A percentile compares a stretch with the other conserved stretches of the same genome.
Evolutionary conservation across 53 echinoderm and acorn worm genomes (phyloP).

Genomic region (Luidia sarsii): DNA sequence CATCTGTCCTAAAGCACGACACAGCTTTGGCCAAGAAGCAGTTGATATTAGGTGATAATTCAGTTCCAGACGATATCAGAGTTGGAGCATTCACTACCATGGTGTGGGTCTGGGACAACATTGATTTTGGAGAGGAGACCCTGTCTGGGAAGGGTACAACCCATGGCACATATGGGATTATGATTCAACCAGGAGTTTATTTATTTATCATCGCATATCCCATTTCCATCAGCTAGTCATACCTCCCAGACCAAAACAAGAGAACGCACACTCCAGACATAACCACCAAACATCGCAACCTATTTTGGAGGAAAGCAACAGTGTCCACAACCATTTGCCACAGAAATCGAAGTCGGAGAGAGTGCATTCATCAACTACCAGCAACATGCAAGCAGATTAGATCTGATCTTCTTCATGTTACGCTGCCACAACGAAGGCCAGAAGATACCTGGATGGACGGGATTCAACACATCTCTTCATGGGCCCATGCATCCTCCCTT

Average conservation of each 20-base stretch:
- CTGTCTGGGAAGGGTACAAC: conserved; percentile 68
- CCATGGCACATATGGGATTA: conserved; percentile 68
- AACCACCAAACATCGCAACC: neutral
- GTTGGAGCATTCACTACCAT: conserved; percentile 35
- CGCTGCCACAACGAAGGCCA: neutral
- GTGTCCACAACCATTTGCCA: conserved; percentile 36
- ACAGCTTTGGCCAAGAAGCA: conserved; percentile 69
- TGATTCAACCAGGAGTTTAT: conserved; percentile 12
- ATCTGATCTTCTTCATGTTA: conserved; percentile 12
- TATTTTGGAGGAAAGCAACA: conserved; percentile 62
- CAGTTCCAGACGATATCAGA: conserved; percentile 48
- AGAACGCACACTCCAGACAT: no score
- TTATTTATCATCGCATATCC: neutral
- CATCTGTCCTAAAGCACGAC: conserved; percentile 64
- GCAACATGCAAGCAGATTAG: neutral
- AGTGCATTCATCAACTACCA: neutral
- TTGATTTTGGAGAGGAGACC: conserved; percentile 74
- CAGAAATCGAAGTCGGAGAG: conserved; percentile 31
- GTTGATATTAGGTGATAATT: conserved; percentile 33
- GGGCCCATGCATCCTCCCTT: conserved; percentile 5
- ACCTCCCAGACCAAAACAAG: neutral
- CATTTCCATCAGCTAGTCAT: neutral
- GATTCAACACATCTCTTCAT: conserved; percentile 23
- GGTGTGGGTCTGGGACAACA: conserved; percentile 79
- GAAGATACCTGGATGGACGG: conserved; percentile 39